Evolutionary conservation across 2,113 vertebrate species (phyloP), one percentile per base, ranked within the genome.

Genomic region (Phrynosoma platyrhinos): DNA sequence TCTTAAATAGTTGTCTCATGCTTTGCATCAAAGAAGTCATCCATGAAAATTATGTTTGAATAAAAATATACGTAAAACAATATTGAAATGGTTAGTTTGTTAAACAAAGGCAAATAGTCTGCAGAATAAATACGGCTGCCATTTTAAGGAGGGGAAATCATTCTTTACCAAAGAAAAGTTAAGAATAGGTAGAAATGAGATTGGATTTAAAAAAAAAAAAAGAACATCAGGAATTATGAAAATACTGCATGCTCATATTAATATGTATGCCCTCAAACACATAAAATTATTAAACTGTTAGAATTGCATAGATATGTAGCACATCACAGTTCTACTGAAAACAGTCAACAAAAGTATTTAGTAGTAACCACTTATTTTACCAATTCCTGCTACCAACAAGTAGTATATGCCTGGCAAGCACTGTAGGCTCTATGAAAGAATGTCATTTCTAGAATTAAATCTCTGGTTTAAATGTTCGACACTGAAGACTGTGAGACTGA

Each of bases 391-490:
- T 10, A 79, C 71, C 42, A 82, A 20, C 83, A 81, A 78, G 72
- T 1, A 1, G 36, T 30, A 80, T 0, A 79, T 91, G 55, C 2
- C 84, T 71, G 18, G 87, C 85, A 18, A 79, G 55, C 36, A 91
- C 84, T 0, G 3, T 52, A 84, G 52, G 82, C 89, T 89, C 80
- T 53, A 93, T 32, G 21, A 77, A 76, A 58, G 77, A 53, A 55
- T 64, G 14, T 2, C 3, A 81, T 79, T 89, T 55, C 94, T 94
- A 91, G 83, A 74, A 74, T 77, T 69, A 62, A n/a, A 89, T 89
- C 81, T n/a, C 80, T 0, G 79, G 87, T 92, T 95, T 91, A 92
- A 95, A 95, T 92, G 94, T 97, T 93, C n/a, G 82, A 36, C 58
- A 91, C 87, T 71, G 85, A 92, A 78, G 79, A 91, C 86, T 71